phyloP scores from a whole-genome alignment of 2,888 invertebrate species.

The Pyrochroa serraticornis region DNA sequence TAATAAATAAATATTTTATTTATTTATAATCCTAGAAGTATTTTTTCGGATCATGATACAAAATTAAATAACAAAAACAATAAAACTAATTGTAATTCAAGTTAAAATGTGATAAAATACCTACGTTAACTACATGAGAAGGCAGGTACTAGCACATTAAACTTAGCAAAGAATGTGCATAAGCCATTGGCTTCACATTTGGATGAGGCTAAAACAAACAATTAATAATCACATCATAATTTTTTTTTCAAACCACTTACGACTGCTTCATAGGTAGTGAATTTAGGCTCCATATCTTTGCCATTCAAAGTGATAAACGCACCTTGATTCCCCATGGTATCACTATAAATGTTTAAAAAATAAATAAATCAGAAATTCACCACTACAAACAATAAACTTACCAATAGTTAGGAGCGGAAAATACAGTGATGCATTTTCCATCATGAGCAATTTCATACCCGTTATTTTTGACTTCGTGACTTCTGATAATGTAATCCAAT shows the following conservation, averaged over 20 bases:
- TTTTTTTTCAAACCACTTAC: constrained; percentile 64
- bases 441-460: constrained; percentile 96
- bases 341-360: constrained; percentile 67
- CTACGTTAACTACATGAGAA: constrained; percentile 33
- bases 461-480: constrained; percentile 96
- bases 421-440: constrained; percentile 97
- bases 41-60: constrained; percentile 30
- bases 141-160: constrained; percentile 71
- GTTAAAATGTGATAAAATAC: constrained; percentile 25
- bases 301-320: constrained; percentile 96
- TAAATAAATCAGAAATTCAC: neutral
- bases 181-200: constrained; percentile 96
- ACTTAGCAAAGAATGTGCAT: constrained; percentile 86
- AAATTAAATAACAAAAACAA: constrained; percentile 33
- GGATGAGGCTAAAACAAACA: constrained; percentile 86
- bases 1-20: constrained; percentile 34
- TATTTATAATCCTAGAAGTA: constrained; percentile 28
- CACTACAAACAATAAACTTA: constrained; percentile 60
- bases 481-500: constrained; percentile 91
- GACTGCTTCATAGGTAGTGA: constrained; percentile 92
- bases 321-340: constrained; percentile 98
- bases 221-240: constrained; percentile 18
- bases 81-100: constrained; percentile 24
- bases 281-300: constrained; percentile 87
- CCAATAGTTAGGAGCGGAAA: constrained; percentile 99